Conservation (phyloP, 2,888 invertebrate genomes). For the Rotaria macrura region DNA sequence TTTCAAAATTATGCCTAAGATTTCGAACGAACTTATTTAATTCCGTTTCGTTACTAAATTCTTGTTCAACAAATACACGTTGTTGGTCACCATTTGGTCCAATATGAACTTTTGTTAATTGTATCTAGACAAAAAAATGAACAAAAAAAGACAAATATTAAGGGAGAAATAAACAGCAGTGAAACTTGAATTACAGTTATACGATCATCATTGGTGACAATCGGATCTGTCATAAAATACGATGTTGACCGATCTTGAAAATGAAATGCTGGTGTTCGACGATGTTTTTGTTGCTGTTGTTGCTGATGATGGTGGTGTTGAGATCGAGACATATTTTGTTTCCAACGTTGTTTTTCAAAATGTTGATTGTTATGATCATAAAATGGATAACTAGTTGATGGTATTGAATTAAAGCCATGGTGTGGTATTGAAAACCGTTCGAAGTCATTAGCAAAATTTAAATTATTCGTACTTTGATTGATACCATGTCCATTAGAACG, state of each 20-base stretch:
- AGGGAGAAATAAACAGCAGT: no score
- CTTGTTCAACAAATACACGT: constrained; percentile 32
- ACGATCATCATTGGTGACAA: neutral
- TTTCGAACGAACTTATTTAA: constrained; percentile 30
- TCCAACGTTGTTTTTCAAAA: neutral
- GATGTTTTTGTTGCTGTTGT: neutral
- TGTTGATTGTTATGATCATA: neutral
- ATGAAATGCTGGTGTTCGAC: neutral
- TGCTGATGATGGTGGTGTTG: no score
- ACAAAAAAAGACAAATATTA: no score
- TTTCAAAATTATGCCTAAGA: constrained; percentile 30
- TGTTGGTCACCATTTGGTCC: constrained; percentile 33
- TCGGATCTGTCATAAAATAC: constrained; percentile 6
- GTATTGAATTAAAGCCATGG: neutral
- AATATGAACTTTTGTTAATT: constrained; percentile 28
- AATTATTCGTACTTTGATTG: neutral
- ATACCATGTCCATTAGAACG: neutral
- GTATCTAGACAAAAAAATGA: constrained; percentile 22
- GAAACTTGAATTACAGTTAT: neutral
- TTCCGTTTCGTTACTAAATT: constrained; percentile 32
- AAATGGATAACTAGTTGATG: neutral
- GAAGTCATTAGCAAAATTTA: neutral
- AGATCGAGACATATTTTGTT: neutral
- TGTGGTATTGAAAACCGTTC: neutral
- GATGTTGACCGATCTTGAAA: neutral